A percentile compares a stretch with the other conserved stretches of the same genome.
These are phyloP conservation scores for Trochalopteron elliotii DNA, from an alignment of 2,113 vertebrate genomes.

Conservation along the genomic window DNA sequence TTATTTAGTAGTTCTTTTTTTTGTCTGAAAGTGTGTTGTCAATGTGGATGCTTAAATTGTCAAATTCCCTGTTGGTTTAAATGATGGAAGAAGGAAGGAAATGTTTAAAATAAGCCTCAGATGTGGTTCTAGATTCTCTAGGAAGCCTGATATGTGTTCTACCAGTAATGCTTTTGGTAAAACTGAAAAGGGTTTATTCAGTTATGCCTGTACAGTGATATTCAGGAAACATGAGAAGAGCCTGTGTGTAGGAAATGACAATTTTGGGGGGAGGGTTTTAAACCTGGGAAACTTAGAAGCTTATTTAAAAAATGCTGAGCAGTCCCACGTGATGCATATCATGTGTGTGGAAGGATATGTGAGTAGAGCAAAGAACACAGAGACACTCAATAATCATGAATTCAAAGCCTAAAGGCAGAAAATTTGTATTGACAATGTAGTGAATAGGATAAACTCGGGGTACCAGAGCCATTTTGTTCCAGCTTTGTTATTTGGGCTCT, in stretches of 20 bases:
- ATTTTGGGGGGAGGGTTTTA: background rate
- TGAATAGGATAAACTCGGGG: background rate
- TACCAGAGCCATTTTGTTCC: background rate
- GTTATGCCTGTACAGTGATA: background rate
- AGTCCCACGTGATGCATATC: background rate
- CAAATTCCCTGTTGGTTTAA: background rate
- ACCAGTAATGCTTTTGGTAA: background rate
- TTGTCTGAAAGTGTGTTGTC: background rate
- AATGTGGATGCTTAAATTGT: background rate
- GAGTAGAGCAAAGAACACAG: background rate
- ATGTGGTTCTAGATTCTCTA: background rate
- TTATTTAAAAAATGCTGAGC: background rate
- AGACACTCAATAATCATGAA: background rate
- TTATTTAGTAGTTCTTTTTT: background rate
- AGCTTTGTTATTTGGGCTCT: background rate
- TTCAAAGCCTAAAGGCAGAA: background rate
- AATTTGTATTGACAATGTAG: background rate
- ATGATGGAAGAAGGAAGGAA: background rate
- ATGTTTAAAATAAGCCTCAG: background rate
- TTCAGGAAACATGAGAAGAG: background rate
- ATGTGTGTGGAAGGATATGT: background rate
- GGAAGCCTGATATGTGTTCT: background rate
- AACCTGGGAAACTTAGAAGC: background rate
- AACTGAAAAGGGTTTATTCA: background rate
- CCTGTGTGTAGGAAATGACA: background rate